Base-by-base conservation (phyloP, 2,797 vertebrate species). In the Bufotes viridis region DNA sequence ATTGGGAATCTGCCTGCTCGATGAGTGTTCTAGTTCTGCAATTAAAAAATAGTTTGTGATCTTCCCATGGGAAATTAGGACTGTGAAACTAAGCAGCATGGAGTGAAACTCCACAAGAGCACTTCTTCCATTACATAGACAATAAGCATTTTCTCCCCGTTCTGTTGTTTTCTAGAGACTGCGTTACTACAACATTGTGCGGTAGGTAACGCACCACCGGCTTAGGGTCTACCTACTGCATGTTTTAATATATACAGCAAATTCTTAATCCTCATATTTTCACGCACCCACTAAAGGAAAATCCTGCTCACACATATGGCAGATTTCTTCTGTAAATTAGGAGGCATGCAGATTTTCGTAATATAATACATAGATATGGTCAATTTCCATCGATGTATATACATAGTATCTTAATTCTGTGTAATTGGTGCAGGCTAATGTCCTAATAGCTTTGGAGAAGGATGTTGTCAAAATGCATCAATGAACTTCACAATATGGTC, bases 21-120 rank as follows among this genome's bases (percentile, higher is more conserved):
- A 78, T 72, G 90, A 89, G 58, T 91, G 90, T 90, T 87, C 82
- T 78, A 91, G 90, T 87, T 90, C 90, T 80, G 80, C 92, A 92
- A 90, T 58, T 90, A 91, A 90, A 92, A 90, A 70, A 78, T 92
- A 90, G 91, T 92, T 92, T 92, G 89, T 92, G 90, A 90, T 55
- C 88, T 72, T 90, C 92, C 92, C 91, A 57, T 91, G 92, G 92
- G 92, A 92, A 93, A 92, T 91, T 7, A 88, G 2, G 81, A 78
- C 20, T n/a, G 72, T 63, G 90, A 92, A 93, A 86, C 63, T 42
- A 78, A 51, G 61, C 91, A 90, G 91, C 89, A 82, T 87, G 42
- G 42, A 87, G 78, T 90, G 90, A 92, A 91, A 91, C 87, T 91
- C 55, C 90, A 65, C 29, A 63, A 7, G 34, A 78, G 22, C 12